Evolutionary conservation across 2,113 vertebrate genomes (phyloP).

Genomic region (Brachirus orientalis): DNA sequence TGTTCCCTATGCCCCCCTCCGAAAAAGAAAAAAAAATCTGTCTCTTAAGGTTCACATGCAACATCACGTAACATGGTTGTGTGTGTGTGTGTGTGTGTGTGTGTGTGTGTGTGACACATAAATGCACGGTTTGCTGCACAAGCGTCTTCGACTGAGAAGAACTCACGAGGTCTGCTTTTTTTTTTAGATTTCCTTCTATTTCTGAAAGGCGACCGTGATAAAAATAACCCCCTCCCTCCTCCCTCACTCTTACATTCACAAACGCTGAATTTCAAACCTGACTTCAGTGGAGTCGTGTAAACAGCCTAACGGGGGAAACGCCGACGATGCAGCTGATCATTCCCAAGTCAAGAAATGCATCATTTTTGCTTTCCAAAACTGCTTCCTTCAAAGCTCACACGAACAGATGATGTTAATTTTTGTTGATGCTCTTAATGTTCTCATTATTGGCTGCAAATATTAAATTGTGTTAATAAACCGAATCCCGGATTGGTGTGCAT

Average conservation of each 20-base stretch:
- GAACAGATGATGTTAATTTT: no score
- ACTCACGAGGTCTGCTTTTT: slow-evolving; percentile 43
- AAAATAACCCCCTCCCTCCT: slow-evolving; percentile 52
- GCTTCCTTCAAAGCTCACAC: no score
- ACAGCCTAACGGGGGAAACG: neutral
- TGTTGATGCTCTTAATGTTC: no score
- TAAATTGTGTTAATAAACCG: no score
- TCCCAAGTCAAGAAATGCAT: neutral
- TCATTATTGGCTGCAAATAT: no score
- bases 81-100: slow-evolving; percentile 8
- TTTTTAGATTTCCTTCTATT: slow-evolving; percentile 54
- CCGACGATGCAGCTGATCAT: slow-evolving; percentile 1
- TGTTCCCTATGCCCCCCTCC: slow-evolving; percentile 68
- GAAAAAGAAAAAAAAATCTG: slow-evolving; percentile 33
- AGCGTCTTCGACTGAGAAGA: slow-evolving; percentile 60
- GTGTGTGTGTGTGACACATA: slow-evolving; percentile 45
- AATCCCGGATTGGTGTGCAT: no score
- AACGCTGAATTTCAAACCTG: slow-evolving; percentile 24
- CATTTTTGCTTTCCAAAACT: no score
- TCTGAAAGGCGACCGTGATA: slow-evolving; percentile 57
- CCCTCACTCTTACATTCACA: slow-evolving; percentile 10
- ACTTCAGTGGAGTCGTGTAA: slow-evolving; percentile 7
- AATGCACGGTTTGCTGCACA: slow-evolving; percentile 71
- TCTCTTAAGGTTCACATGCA: slow-evolving; percentile 71
- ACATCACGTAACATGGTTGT: slow-evolving; percentile 74